Percentiles rank a stretch among this genome's conserved stretches.
phyloP scores from a whole-genome alignment of 2,888 invertebrate genomes.

The Luperina nickerlii region DNA sequence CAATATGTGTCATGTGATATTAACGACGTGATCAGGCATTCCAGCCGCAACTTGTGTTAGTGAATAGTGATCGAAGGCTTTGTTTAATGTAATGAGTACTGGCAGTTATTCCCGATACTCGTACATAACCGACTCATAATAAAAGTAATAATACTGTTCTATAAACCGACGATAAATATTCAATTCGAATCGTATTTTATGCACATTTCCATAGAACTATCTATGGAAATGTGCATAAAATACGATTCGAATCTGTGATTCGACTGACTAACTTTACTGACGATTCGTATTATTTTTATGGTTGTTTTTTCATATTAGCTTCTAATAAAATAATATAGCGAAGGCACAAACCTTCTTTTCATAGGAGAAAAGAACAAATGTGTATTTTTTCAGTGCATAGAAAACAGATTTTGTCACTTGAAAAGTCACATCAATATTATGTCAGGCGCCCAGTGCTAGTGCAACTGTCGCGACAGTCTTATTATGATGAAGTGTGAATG shows the following conservation, averaged over 20 bases:
- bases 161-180: slow-evolving; percentile 13
- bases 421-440: not conserved
- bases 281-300: not conserved
- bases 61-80: slow-evolving; percentile 18
- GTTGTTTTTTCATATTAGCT: not conserved
- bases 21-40: slow-evolving; percentile 25
- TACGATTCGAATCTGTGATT: not conserved
- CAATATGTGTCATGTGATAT: slow-evolving; percentile 18
- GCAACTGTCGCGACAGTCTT: no score
- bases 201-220: no score
- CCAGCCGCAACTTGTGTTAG: slow-evolving; percentile 6
- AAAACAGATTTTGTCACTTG: not conserved
- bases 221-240: slow-evolving; percentile 6
- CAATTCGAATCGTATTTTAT: no score
- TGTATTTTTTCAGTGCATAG: not conserved
- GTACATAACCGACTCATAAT: slow-evolving; percentile 4
- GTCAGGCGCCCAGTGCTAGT: not conserved
- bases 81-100: slow-evolving; percentile 28
- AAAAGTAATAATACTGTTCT: slow-evolving; percentile 24
- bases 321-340: not conserved
- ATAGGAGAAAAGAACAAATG: not conserved
- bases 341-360: not conserved
- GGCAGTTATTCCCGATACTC: slow-evolving; percentile 10
- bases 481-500: not conserved
- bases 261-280: not conserved